Conservation (phyloP, 2,888 invertebrate genomes). For the Caenorhabditis sp. region DNA sequence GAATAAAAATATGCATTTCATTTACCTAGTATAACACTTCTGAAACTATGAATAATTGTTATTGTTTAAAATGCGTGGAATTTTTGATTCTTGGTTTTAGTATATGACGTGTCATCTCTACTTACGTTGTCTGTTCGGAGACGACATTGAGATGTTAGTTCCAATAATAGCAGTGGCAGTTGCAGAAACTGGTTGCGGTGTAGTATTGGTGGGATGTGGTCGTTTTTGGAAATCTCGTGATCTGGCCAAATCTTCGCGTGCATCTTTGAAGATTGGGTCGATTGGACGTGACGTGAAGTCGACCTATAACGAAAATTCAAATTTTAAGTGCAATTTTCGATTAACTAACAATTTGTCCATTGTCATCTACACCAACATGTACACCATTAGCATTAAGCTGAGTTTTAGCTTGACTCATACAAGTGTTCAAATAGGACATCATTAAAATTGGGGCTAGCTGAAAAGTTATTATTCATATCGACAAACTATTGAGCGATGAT, state of each 20-base stretch:
- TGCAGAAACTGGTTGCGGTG: not conserved
- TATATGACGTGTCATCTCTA: no score
- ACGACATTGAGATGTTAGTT: not conserved
- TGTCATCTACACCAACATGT: constrained; percentile 55
- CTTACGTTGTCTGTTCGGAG: not conserved
- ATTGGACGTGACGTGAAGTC: constrained; percentile 66
- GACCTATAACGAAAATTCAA: constrained; percentile 50
- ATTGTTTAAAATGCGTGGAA: no score
- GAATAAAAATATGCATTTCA: no score
- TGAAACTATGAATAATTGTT: no score
- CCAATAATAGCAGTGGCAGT: not conserved
- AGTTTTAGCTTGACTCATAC: constrained; percentile 61
- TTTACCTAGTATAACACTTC: no score
- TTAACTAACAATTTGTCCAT: constrained; percentile 45
- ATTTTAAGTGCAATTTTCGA: constrained; percentile 10
- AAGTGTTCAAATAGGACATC: constrained; percentile 67
- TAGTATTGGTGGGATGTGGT: not conserved
- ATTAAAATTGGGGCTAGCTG: constrained; percentile 62
- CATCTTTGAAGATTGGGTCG: constrained; percentile 66
- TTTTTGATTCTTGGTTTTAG: no score
- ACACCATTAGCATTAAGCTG: constrained; percentile 59
- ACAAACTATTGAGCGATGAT: not conserved
- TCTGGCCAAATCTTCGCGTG: constrained; percentile 57
- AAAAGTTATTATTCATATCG: constrained; percentile 15
- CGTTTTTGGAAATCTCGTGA: constrained; percentile 1